Evolutionary conservation across 2,113 vertebrate species (phyloP).

Genomic region (Nycticebus coucang): DNA sequence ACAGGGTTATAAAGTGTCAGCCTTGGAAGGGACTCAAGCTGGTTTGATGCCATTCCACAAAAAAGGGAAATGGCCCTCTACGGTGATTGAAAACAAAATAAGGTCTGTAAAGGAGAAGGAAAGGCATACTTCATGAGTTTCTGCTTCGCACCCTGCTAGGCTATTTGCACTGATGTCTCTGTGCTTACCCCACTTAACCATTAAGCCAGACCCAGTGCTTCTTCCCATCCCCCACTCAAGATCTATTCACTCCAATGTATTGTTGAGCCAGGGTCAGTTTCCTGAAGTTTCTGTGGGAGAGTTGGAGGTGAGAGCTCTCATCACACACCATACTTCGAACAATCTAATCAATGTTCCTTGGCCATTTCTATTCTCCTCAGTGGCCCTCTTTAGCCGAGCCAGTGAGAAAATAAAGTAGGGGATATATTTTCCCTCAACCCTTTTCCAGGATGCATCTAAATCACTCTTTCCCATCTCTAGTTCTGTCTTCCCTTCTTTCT

Average conservation of each 20-base stretch:
- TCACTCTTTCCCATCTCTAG: background rate
- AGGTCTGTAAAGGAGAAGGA: background rate
- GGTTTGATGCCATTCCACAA: background rate
- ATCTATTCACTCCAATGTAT: background rate
- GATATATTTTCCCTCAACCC: background rate
- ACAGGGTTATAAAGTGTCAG: background rate
- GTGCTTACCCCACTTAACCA: background rate
- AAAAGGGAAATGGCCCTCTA: constrained; percentile 4
- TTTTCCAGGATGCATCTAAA: background rate
- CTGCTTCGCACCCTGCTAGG: background rate
- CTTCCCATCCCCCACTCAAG: background rate
- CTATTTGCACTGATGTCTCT: background rate
- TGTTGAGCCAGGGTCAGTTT: background rate
- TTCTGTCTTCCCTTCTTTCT: background rate
- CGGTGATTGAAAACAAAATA: constrained; percentile 31
- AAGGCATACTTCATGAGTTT: background rate
- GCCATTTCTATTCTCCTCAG: background rate
- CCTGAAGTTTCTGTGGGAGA: background rate
- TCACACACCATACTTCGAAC: background rate
- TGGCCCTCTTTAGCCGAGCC: background rate
- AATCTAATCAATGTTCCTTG: background rate
- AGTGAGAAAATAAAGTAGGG: background rate
- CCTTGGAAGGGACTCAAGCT: background rate
- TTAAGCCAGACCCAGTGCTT: background rate
- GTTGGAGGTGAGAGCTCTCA: background rate